Evolutionary conservation across 1,140 invertebrate genomes (phyloP), one percentile per base, ranked within the genome.

Genomic region (Aphelenchoides avenae): DNA sequence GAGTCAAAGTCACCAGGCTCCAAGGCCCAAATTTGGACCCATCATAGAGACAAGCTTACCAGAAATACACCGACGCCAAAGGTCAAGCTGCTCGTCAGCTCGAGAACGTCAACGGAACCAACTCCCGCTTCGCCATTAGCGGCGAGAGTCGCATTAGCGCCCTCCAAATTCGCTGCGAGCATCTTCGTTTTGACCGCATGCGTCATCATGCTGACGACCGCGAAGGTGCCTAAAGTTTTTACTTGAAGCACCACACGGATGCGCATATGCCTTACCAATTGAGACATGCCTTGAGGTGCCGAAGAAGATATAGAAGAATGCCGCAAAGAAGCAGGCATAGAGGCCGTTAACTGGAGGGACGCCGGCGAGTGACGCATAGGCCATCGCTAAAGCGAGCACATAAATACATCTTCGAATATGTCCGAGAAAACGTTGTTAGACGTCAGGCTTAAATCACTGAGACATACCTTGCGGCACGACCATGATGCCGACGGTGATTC

Each of bases 251-350:
- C n/a, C n/a, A n/a, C n/a, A n/a, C n/a, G n/a, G n/a, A n/a, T n/a
- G n/a, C n/a, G n/a, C n/a, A n/a, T n/a, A n/a, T n/a, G n/a, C n/a
- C 31, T 34, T 57, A 68, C 79, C 80, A 55, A 81, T 70, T 20
- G 79, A 80, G 18, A 79, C 61, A 54, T 81, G 80, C 20, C 61
- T 55, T 9, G 79, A 79, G 1, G 80, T 79, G 3, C 79, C 80
- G 26, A 81, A 76, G 30, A 81, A 76, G 58, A 78, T 73, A 59
- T 81, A 81, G 22, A 79, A 63, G 4, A 81, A 44, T 2, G 77
- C 71, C 22, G 79, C 72, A 52, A 81, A 81, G 50, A 81, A 77
- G 20, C 79, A 79, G 5, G 76, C 73, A 56, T 81, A 81, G 1
- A 81, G 66, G 18, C 80, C 80, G 52, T 76, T 76, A 15, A 80